Base-by-base conservation (phyloP, 2,888 invertebrate species). In the Hemaris fuciformis region DNA sequence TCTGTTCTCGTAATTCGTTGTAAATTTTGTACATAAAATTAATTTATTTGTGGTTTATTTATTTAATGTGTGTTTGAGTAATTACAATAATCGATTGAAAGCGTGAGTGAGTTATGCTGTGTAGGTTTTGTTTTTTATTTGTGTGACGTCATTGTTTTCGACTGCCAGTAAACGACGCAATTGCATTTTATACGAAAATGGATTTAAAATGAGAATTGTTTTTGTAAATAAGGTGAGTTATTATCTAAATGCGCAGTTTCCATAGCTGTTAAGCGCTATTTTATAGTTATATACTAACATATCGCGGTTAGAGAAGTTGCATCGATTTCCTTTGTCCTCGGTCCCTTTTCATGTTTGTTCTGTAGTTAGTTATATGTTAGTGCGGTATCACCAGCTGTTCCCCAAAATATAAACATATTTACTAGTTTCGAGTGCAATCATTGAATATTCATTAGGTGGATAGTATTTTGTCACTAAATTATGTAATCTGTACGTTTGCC, bases 151-250 rank as follows among this genome's bases (percentile, higher is more conserved):
- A 94, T 88, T 87, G 83, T 90, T 90, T 90, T 89, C 89, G 88
- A 91, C 89, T 91, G 91, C 90, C 88, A 93, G 87, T 84, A 82
- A 87, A 94, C 94, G 93, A 94, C 94, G 94, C 94, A 94, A 94
- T 94, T 93, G 85, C 87, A 87, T 87, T 87, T 89, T 84, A 82
- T 79, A 78, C 71, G 79, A 86, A 90, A 88, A 92, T 93, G 93
- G 88, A 86, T 84, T 84, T 88, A 91, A 87, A 91, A 91, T 93
- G 91, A 91, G 76, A 85, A 83, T 83, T 80, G 78, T 81, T 84
- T 81, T 79, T 73, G 74, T 80, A 80, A 82, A 81, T 77, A 84
- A 87, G 89, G 92, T 91, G 68, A 84, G 85, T 80, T 67, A 67
- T 62, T 58, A 73, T 73, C 62, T 65, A 77, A 76, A 68, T 64